These are phyloP conservation scores for Platyrinchus mystaceus DNA, from an alignment of 2,797 vertebrate species.

Conservation along the genomic window DNA sequence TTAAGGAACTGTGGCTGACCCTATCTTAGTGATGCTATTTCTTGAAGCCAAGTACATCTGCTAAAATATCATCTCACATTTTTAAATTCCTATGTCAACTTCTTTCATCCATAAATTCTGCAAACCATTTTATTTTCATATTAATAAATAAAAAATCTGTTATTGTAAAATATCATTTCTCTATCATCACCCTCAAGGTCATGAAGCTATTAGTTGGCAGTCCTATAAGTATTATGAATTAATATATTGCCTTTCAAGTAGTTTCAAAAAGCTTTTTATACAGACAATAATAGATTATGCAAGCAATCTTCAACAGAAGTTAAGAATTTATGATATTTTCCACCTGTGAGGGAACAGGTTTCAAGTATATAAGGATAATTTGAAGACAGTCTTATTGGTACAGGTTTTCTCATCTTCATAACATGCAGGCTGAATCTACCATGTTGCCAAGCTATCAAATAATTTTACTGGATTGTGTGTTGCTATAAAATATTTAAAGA, in stretches of 20 bases:
- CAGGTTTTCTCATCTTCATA: neutral
- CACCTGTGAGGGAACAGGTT: neutral
- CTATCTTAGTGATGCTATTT: neutral
- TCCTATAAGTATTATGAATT: neutral
- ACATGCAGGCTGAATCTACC: neutral
- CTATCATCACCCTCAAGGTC: neutral
- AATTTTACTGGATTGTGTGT: neutral
- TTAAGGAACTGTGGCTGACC: neutral
- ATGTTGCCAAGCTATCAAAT: neutral
- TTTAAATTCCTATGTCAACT: neutral
- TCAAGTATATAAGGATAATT: neutral
- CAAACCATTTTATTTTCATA: neutral
- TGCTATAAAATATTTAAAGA: neutral
- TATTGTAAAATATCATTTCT: neutral
- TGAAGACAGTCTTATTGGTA: neutral
- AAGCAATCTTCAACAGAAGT: neutral
- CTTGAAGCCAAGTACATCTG: neutral
- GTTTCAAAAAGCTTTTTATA: neutral
- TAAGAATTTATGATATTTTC: neutral
- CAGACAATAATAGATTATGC: neutral
- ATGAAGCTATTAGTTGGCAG: neutral
- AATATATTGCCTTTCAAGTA: neutral
- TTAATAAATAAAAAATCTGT: neutral
- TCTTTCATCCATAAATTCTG: neutral
- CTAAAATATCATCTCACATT: neutral